Base-by-base conservation (phyloP, 2,113 vertebrate genomes). In the Mus musculus region DNA sequence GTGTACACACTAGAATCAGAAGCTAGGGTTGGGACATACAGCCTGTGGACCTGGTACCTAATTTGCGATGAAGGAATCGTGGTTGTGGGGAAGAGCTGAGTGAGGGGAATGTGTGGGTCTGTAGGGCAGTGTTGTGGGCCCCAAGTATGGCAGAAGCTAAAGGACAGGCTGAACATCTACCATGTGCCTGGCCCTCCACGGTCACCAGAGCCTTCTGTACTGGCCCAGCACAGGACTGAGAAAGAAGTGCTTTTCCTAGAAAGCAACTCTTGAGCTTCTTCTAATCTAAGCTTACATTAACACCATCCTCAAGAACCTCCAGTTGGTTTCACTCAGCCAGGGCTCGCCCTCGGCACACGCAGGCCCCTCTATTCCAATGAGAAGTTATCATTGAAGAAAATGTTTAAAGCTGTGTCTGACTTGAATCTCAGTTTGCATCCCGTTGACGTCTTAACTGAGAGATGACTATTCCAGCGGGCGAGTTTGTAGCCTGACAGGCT, bases 151-250 rank as follows among this genome's bases (percentile, higher is more conserved):
- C 14, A n/a, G 30, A 22, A 73, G 67, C 30, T 46, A 33, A 9
- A 10, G 39, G 5, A 28, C 0, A 2, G 46, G 26, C 72, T 75
- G 7, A 56, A 12, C 1, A 8, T n/a, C 33, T 4, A 5, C 22
- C 1, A 0, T 3, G 1, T 69, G 30, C 84, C 6, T 49, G 14
- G 7, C 54, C 76, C 17, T 78, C 61, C 4, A 17, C 26, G 36
- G 30, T n/a, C 54, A n/a, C 8, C 4, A 36, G 2, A 26, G 33
- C 42, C 65, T 81, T 75, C 39, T 69, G 12, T 65, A 54, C n/a
- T 63, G 28, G 59, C 4, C 19, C 39, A 49, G n/a, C 14, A 28
- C 33, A 75, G 24, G 71, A 76, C 19, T 71, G 78, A 39, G 59
- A 80, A 94, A 72, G 9, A 30, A 67, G 5, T 39, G 12, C 42